These are phyloP conservation scores for Paguma larvata DNA, from an alignment of 2,797 vertebrate genomes.

Conservation along the genomic window DNA sequence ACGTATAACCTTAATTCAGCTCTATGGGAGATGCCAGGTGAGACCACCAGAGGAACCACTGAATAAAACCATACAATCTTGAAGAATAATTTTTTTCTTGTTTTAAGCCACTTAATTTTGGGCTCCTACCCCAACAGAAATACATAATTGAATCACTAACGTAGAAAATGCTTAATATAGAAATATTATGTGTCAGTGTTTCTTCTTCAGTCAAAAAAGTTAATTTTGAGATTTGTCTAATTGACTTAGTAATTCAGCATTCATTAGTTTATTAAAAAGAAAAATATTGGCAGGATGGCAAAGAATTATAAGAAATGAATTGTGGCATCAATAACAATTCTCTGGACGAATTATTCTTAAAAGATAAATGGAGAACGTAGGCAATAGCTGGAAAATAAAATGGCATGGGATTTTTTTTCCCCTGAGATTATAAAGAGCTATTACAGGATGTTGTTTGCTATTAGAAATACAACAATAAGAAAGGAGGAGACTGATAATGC, in stretches of 20 bases:
- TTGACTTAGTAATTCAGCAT: not conserved
- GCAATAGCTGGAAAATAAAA: not conserved
- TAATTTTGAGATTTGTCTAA: not conserved
- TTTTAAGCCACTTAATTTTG: not conserved
- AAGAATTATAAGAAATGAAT: not conserved
- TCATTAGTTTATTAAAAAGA: not conserved
- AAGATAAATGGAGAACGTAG: not conserved
- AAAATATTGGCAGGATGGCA: not conserved
- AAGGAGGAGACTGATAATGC: not conserved
- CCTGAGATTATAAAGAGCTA: not conserved
- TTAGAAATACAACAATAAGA: not conserved
- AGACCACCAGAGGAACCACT: not conserved
- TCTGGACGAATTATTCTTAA: not conserved
- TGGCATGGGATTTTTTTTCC: not conserved
- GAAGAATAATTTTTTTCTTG: not conserved
- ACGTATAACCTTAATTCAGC: not conserved
- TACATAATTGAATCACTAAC: not conserved
- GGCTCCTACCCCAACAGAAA: not conserved
- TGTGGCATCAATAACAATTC: not conserved
- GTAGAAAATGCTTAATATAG: not conserved
- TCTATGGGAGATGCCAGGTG: no score
- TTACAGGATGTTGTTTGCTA: not conserved
- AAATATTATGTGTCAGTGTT: not conserved
- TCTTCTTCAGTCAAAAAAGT: not conserved
- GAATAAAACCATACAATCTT: not conserved